These are phyloP conservation scores for Anas acuta DNA, from an alignment of 2,797 vertebrate genomes.

Conservation along the genomic window DNA sequence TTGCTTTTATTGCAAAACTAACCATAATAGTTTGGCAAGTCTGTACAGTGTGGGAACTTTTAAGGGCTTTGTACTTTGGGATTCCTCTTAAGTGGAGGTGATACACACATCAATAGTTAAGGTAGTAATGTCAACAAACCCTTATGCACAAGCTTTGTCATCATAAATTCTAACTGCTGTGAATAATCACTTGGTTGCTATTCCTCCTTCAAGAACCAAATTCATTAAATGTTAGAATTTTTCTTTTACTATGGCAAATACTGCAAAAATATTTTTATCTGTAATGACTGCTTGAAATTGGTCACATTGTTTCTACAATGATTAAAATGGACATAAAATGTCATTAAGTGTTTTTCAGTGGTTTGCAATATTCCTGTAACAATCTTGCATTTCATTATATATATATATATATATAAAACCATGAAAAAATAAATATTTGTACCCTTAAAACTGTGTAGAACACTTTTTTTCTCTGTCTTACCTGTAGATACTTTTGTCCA, in stretches of 20 bases:
- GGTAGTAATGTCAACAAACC: neutral
- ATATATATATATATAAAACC: neutral
- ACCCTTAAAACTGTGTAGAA: rapidly evolving
- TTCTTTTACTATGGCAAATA: neutral
- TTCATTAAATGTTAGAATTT: neutral
- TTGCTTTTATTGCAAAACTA: neutral
- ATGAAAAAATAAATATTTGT: neutral
- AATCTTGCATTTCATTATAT: neutral
- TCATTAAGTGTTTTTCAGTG: neutral
- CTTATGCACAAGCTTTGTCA: neutral
- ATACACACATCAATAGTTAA: neutral
- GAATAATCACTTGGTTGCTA: neutral
- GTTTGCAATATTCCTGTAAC: neutral
- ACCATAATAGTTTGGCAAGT: neutral
- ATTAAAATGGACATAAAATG: neutral
- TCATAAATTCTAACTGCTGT: neutral
- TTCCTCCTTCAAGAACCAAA: neutral
- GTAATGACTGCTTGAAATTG: neutral
- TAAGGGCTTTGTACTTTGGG: neutral
- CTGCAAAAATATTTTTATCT: neutral
- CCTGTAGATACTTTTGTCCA: constrained; percentile 93
- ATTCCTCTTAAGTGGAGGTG: neutral
- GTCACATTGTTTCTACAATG: neutral
- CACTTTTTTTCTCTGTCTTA: constrained; percentile 57
- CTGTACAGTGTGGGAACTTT: neutral